Base-by-base conservation (phyloP, 2,888 invertebrate species). In the Drosophila mimica region DNA sequence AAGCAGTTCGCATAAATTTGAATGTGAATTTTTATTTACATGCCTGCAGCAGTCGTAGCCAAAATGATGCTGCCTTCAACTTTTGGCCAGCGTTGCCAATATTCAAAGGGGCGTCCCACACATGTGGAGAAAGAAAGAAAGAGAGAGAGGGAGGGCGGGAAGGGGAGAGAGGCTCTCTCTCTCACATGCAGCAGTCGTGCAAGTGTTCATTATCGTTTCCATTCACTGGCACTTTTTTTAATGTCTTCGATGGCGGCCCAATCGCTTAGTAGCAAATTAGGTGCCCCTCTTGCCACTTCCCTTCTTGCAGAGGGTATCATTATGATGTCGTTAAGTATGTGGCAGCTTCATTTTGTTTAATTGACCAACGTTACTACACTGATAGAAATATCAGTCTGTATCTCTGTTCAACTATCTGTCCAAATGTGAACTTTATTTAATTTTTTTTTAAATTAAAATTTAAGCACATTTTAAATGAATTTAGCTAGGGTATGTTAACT, bases 211-310 rank as follows among this genome's bases (percentile, higher is more conserved):
- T 88, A 88, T 81, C 88, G 78, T 72, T 74, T 83, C 66, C 64
- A 69, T 64, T 60, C 59, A 46, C 52, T 61, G 69, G 56, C 62
- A 72, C 61, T 76, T 76, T 80, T 61, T 69, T 58, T 89, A 89
- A 89, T 81, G 81, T 88, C 88, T 78, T 80, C 72, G 57, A 40
- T 60, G 56, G 43, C 36, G n/a, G 67, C 28, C 73, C 38, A 56
- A 58, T 56, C 70, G 75, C 64, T 58, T 67, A 61, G 81, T 83
- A 89, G 81, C 75, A 87, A 87, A 88, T 87, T 86, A 83, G 83
- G 62, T 74, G 40, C 51, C 0, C 54, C 51, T n/a, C 3, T 4
- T 9, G 9, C 38, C 1, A 0, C 5, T 8, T 1, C 46, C 3
- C 17, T 15, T 7, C 28, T 17, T 33, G 5, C 38, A 15, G 8